A percentile compares a stretch with the other conserved stretches of the same genome.
Conservation (phyloP, 2,888 invertebrate genomes). For the Tridacna crocea region DNA sequence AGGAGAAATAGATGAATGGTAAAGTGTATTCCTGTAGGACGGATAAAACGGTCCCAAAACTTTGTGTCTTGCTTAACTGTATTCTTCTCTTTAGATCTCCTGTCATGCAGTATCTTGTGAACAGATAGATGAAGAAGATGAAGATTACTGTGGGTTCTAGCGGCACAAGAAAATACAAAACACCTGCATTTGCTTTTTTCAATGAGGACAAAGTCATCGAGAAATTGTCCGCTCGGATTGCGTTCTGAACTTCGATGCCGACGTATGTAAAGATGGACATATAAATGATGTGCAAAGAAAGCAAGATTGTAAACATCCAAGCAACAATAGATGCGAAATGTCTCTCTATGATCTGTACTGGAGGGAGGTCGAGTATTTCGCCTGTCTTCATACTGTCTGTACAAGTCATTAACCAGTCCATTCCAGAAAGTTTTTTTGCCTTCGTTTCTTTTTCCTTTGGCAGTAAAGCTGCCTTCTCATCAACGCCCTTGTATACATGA, state of each 20-base stretch:
- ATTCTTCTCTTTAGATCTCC: constrained; percentile 31
- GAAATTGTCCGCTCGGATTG: constrained; percentile 40
- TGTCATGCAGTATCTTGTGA: constrained; percentile 14
- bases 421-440: constrained; percentile 59
- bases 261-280: constrained; percentile 76
- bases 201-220: constrained; percentile 40
- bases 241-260: constrained; percentile 57
- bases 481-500: background rate
- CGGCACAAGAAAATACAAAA: constrained; percentile 68
- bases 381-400: constrained; percentile 68
- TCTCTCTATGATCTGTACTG: constrained; percentile 73
- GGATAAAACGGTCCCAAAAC: constrained; percentile 21
- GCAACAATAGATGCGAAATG: constrained; percentile 75
- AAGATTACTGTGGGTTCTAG: constrained; percentile 69
- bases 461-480: background rate
- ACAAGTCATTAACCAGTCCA: constrained; percentile 75
- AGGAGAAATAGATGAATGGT: constrained; percentile 55
- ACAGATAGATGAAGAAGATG: constrained; percentile 47
- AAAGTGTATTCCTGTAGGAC: constrained; percentile 41
- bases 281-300: constrained; percentile 77
- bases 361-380: constrained; percentile 76
- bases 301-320: constrained; percentile 73
- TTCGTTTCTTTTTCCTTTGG: background rate
- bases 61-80: constrained; percentile 9
- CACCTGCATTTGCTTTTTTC: constrained; percentile 30